phyloP scores from a whole-genome alignment of 2,113 vertebrate genomes.

The Alaudala cheleensis region DNA sequence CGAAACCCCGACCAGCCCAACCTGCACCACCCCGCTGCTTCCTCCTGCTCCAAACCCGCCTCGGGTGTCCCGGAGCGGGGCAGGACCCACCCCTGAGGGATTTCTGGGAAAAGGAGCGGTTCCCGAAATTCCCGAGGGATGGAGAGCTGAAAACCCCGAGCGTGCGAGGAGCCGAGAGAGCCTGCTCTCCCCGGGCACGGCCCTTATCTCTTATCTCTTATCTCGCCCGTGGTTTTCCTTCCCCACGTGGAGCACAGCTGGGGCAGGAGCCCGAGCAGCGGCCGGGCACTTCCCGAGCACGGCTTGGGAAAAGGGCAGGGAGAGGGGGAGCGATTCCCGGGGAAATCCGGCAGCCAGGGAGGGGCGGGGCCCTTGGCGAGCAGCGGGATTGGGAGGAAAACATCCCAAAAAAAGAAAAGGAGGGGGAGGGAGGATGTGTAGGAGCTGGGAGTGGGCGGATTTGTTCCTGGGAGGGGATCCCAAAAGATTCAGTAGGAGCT shows the following conservation, averaged over 20 bases:
- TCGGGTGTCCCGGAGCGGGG: fast-evolving
- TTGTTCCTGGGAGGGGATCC: fast-evolving
- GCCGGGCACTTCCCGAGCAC: neutral
- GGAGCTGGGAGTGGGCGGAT: neutral
- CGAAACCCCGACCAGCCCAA: neutral
- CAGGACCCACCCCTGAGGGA: neutral
- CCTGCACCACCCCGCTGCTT: neutral
- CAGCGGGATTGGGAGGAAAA: neutral
- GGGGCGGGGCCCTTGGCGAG: neutral
- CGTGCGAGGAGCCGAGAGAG: too few relatives aligned
- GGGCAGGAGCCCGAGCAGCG: neutral
- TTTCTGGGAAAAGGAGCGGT: neutral
- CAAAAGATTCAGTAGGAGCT: neutral
- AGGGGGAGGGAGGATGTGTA: neutral
- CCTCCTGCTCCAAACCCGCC: neutral
- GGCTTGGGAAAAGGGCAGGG: neutral
- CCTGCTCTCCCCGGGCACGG: neutral
- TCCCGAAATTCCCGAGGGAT: neutral
- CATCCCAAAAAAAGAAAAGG: neutral
- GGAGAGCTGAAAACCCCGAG: neutral
- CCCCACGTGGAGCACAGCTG: constrained; percentile 28
- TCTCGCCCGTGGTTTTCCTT: neutral
- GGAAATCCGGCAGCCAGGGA: neutral
- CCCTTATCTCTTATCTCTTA: constrained; percentile 22
- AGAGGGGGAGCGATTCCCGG: neutral